Conservation (phyloP, 1,140 invertebrate genomes). For the Heliothis subflexa region DNA sequence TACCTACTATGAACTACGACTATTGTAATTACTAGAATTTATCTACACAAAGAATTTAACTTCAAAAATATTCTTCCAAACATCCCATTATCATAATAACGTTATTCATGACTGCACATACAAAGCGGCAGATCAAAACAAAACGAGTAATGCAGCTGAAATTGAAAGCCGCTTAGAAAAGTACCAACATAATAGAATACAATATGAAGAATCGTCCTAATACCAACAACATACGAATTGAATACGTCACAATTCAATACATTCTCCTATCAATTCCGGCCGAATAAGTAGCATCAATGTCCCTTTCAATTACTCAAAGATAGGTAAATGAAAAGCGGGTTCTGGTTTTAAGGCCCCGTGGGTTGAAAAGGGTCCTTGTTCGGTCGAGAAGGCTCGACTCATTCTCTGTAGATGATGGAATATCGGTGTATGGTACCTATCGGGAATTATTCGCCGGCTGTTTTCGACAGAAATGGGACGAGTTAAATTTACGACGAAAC, state of each 20-base stretch:
- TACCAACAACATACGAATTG: constrained; percentile 45
- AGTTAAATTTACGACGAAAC: constrained; percentile 55
- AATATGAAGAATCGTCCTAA: constrained; percentile 39
- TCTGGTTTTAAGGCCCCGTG: constrained; percentile 65
- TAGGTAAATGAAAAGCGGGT: constrained; percentile 65
- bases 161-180: constrained; percentile 30
- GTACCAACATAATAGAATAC: constrained; percentile 24
- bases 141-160: constrained; percentile 21
- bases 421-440: constrained; percentile 62
- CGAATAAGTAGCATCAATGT: constrained; percentile 63
- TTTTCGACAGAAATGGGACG: constrained; percentile 63
- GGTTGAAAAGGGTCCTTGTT: constrained; percentile 61
- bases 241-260: constrained; percentile 53
- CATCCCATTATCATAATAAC: not conserved
- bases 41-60: not conserved
- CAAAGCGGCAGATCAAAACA: constrained; percentile 10
- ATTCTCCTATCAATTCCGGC: constrained; percentile 64
- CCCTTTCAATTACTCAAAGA: constrained; percentile 64
- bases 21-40: not conserved
- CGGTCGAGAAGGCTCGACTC: constrained; percentile 55
- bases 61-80: too few species aligned
- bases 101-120: not conserved
- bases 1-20: not conserved
- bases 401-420: constrained; percentile 68
- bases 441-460: constrained; percentile 61